Conservation (phyloP, 2,113 vertebrate genomes). For the Takifugu flavidus region DNA sequence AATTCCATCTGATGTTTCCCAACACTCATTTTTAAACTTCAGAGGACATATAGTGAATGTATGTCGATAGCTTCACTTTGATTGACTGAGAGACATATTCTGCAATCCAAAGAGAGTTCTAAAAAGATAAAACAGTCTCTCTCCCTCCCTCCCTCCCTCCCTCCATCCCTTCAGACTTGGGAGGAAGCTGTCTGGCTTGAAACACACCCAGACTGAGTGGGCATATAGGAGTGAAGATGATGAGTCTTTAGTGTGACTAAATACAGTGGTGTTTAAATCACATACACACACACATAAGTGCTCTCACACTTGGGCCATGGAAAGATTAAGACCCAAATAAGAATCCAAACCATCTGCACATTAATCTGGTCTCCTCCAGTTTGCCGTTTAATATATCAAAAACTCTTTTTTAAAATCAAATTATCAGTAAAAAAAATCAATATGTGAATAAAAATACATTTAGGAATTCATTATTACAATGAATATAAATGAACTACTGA, state of each 20-base stretch:
- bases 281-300: constrained; percentile 25
- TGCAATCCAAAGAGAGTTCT: neutral
- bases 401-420: neutral
- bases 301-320: neutral
- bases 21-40: no score
- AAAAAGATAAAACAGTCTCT: neutral
- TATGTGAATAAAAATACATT: no score
- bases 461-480: no score
- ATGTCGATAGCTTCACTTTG: no score
- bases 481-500: neutral
- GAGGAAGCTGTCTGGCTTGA: constrained; percentile 3
- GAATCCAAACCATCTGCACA: no score
- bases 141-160: constrained; percentile 36
- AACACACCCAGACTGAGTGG: constrained; percentile 21
- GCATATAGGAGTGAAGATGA: constrained; percentile 34
- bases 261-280: constrained; percentile 60
- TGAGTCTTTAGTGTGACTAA: constrained; percentile 59
- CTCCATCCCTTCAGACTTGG: constrained; percentile 11
- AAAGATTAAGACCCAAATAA: no score
- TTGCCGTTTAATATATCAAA: no score
- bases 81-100: neutral
- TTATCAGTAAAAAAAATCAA: no score
- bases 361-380: no score
- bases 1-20: no score
- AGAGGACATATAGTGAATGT: no score